phyloP scores from a whole-genome alignment of 2,113 vertebrate species.

The Oenanthe oenanthe region DNA sequence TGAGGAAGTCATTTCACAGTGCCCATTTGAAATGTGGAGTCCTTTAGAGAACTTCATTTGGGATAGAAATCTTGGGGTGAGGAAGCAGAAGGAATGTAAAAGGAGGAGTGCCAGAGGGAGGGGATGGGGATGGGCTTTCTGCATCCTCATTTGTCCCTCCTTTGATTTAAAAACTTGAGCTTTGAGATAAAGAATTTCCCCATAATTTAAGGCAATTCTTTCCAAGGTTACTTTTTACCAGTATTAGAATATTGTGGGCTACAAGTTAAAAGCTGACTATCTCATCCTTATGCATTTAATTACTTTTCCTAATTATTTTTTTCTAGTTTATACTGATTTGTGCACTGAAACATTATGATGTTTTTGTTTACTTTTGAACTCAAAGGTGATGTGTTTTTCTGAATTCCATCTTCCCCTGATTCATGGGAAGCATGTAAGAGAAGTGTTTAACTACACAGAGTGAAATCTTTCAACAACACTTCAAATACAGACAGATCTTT shows the following conservation, averaged over 20 bases:
- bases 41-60: background rate
- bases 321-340: background rate
- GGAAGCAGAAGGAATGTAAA: background rate
- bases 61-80: background rate
- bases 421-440: background rate
- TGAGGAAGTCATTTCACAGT: background rate
- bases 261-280: background rate
- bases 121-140: background rate
- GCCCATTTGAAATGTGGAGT: background rate
- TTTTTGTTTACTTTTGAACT: slow-evolving; percentile 2
- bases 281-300: background rate
- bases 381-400: background rate
- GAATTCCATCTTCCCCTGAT: background rate
- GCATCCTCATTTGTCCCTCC: background rate
- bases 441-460: background rate
- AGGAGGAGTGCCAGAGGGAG: background rate
- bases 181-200: background rate
- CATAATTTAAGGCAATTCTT: background rate
- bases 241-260: background rate
- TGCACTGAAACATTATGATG: background rate
- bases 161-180: background rate
- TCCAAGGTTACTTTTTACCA: background rate
- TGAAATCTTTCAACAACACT: slow-evolving; percentile 24
- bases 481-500: background rate
- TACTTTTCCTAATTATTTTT: background rate